A percentile compares a stretch with the other conserved stretches of the same genome.
Conservation (phyloP, 53 echinoderm and acorn worm genomes). For the Crossaster papposus region DNA sequence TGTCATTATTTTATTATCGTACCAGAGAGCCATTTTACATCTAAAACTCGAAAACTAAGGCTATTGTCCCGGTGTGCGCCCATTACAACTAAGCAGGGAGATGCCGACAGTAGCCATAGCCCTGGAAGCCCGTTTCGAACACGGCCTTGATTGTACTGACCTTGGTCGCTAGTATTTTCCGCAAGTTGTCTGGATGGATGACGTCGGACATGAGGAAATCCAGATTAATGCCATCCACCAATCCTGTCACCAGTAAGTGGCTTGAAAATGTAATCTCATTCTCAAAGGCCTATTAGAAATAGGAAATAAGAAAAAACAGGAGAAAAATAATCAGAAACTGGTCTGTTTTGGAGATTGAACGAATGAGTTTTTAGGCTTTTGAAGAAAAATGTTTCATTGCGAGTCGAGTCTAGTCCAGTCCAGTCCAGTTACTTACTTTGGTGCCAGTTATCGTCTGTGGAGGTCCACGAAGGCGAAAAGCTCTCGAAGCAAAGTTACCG, state of each 20-base stretch:
- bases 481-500: conserved; percentile 33
- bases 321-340: background rate
- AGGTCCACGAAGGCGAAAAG: conserved; percentile 15
- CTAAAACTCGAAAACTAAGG: too few relatives aligned
- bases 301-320: background rate
- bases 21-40: too few relatives aligned
- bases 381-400: too few relatives aligned
- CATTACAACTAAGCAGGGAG: too few relatives aligned
- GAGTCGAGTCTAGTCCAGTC: too few relatives aligned
- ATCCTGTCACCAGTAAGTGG: conserved; percentile 27
- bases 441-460: conserved; percentile 23
- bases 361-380: too few relatives aligned
- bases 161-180: conserved; percentile 40
- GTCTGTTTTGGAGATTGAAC: too few relatives aligned
- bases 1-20: too few relatives aligned
- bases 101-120: too few relatives aligned
- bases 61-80: too few relatives aligned
- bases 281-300: background rate
- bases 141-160: conserved; percentile 9
- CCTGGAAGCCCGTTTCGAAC: too few relatives aligned
- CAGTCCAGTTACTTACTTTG: conserved; percentile 15
- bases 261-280: background rate
- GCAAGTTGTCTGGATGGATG: conserved; percentile 36
- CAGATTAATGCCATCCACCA: conserved; percentile 37
- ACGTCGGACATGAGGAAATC: conserved; percentile 60